Evolutionary conservation across 2,888 invertebrate species (phyloP), one percentile per base, ranked within the genome.

Genomic region (Apamea anceps): DNA sequence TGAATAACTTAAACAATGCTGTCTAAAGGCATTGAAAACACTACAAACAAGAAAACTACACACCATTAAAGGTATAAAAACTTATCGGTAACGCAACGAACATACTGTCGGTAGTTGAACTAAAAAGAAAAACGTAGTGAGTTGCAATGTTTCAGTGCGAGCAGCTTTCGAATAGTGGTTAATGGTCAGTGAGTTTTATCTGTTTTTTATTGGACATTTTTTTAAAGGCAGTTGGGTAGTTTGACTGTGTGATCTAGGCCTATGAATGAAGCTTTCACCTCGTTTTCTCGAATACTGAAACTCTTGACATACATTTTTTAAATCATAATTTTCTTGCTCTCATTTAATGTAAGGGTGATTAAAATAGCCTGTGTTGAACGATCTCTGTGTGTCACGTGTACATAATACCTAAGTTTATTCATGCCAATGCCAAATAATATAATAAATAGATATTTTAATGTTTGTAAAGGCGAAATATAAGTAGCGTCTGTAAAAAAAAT

Each of bases 161-260:
- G 32, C 65, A 71, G 66, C 54, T 82, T 72, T 67, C 79, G 15
- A 72, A 84, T 63, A 63, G 54, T 48, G 62, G 84, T 72, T 67
- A 72, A 37, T 62, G 25, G 28, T 79, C 28, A 13, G 62, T 8
- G 28, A 32, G 28, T 57, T 81, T 62, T 57, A 63, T 79, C 18
- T 72, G 45, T 71, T 84, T 81, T 66, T 67, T 83, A 65, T 65
- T 65, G 63, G 75, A 28, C 62, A 28, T 67, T 82, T 82, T 80
- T 80, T 79, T 76, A 12, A 13, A 37, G 37, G 45, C 37, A n/a
- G 28, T 72, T 84, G 2, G 15, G 45, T 66, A 25, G 70, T 77
- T 62, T 42, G 60, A 28, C 15, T 28, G 54, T 71, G 71, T 65
- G 57, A 32, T 60, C 32, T 42, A 60, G n/a, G 51, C 8, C 18